A percentile compares a stretch with the other conserved stretches of the same genome.
phyloP scores from a whole-genome alignment of 2,888 invertebrate genomes.

The Lasioglossum vierecki region DNA sequence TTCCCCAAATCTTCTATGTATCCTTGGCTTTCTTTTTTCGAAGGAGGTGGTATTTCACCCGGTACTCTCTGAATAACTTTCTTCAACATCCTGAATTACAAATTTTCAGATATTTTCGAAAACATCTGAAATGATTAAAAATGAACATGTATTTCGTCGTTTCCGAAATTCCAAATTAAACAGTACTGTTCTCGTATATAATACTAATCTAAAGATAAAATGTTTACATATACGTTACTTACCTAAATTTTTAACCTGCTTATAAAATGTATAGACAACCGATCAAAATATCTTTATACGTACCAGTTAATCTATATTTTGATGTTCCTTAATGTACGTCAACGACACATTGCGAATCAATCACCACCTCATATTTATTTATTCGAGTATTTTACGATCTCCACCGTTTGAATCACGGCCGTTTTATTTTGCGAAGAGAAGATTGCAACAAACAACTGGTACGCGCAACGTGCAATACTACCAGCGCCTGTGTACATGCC shows the following conservation, averaged over 20 bases:
- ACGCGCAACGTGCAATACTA: no score
- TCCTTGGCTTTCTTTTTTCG: constrained; percentile 85
- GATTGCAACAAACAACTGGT: constrained; percentile 31
- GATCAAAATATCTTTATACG: neutral
- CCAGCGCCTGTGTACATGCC: neutral
- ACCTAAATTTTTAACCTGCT: neutral
- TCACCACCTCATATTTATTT: neutral
- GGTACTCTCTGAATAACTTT: constrained; percentile 83
- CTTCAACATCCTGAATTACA: constrained; percentile 63
- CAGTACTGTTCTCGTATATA: neutral
- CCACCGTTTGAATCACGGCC: neutral
- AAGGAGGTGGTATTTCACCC: constrained; percentile 83
- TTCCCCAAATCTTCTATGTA: constrained; percentile 85
- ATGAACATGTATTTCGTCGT: neutral
- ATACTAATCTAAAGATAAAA: neutral
- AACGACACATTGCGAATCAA: neutral
- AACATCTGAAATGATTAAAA: neutral
- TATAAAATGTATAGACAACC: neutral
- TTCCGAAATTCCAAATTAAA: neutral
- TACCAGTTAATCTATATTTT: neutral
- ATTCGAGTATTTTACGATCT: neutral
- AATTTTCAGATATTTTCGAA: constrained; percentile 14
- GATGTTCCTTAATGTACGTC: neutral
- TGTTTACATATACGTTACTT: neutral
- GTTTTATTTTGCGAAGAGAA: constrained; percentile 10